A percentile compares a stretch with the other conserved stretches of the same genome.
These are phyloP conservation scores for Plectropomus leopardus DNA, from an alignment of 2,113 vertebrate genomes.

Conservation along the genomic window DNA sequence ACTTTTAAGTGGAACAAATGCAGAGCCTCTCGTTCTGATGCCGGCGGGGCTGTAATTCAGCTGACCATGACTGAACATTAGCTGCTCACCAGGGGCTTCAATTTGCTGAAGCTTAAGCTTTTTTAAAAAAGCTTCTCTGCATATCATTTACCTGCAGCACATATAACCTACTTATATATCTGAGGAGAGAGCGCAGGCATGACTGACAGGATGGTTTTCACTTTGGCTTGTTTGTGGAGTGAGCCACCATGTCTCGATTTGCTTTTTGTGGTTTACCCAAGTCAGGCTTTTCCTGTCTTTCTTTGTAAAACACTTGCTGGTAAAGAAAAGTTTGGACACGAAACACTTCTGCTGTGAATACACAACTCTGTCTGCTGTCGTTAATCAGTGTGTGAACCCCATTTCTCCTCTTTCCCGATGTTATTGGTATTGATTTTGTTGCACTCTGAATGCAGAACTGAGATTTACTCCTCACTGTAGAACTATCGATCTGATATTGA, in stretches of 20 bases:
- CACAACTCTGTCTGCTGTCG: background rate
- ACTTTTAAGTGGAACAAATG: conserved; percentile 5
- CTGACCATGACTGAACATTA: conserved; percentile 43
- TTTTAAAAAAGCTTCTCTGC: conserved; percentile 20
- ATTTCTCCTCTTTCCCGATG: background rate
- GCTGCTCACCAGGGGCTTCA: conserved; percentile 39
- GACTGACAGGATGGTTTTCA: conserved; percentile 47
- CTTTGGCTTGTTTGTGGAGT: conserved; percentile 19
- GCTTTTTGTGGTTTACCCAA: background rate
- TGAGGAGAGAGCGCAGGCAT: conserved; percentile 12
- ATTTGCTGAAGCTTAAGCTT: conserved; percentile 27
- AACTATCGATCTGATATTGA: conserved; percentile 41
- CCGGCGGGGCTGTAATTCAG: conserved; percentile 22
- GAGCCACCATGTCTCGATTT: background rate
- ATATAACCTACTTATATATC: conserved; percentile 25
- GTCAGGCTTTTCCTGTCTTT: background rate
- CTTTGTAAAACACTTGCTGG: background rate
- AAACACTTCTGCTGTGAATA: background rate
- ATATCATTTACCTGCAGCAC: conserved; percentile 50
- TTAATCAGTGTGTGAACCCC: conserved; percentile 10
- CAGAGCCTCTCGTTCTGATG: background rate
- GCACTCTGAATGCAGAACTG: conserved; percentile 12
- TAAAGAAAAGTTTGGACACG: background rate
- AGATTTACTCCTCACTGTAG: background rate
- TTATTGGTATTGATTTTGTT: conserved; percentile 33